phyloP scores from a whole-genome alignment of 2,888 invertebrate species.

The Octodonta nipae region DNA sequence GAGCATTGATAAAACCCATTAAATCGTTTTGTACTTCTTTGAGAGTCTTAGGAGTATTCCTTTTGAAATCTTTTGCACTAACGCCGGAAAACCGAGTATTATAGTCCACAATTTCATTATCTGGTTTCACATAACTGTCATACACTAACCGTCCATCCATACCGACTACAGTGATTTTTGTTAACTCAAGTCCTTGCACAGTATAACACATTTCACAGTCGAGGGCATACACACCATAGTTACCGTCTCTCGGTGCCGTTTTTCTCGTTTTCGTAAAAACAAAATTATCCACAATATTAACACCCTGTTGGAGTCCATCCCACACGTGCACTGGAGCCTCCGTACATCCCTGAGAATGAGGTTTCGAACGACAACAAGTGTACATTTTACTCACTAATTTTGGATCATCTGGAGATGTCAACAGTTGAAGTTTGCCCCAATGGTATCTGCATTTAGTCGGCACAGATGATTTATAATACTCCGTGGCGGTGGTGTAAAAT shows the following conservation, averaged over 20 bases:
- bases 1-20: constrained; percentile 60
- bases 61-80: constrained; percentile 47
- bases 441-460: constrained; percentile 74
- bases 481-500: constrained; percentile 23
- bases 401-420: constrained; percentile 13
- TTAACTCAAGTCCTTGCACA: constrained; percentile 69
- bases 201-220: constrained; percentile 98
- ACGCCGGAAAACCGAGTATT: constrained; percentile 95
- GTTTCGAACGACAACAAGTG: constrained; percentile 49
- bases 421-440: constrained; percentile 61
- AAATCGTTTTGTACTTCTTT: constrained; percentile 76
- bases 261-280: constrained; percentile 11
- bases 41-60: constrained; percentile 46
- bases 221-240: constrained; percentile 57
- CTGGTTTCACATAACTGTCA: constrained; percentile 74
- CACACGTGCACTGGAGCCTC: constrained; percentile 59
- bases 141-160: constrained; percentile 63
- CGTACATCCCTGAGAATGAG: constrained; percentile 49
- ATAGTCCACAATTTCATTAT: constrained; percentile 72
- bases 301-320: constrained; percentile 48
- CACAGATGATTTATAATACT: constrained; percentile 57
- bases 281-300: constrained; percentile 50
- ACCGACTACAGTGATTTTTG: constrained; percentile 73
- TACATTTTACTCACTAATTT: constrained; percentile 30
- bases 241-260: constrained; percentile 47